Evolutionary conservation across 2,113 vertebrate genomes (phyloP).

Genomic region (Toxotes chatareus): DNA sequence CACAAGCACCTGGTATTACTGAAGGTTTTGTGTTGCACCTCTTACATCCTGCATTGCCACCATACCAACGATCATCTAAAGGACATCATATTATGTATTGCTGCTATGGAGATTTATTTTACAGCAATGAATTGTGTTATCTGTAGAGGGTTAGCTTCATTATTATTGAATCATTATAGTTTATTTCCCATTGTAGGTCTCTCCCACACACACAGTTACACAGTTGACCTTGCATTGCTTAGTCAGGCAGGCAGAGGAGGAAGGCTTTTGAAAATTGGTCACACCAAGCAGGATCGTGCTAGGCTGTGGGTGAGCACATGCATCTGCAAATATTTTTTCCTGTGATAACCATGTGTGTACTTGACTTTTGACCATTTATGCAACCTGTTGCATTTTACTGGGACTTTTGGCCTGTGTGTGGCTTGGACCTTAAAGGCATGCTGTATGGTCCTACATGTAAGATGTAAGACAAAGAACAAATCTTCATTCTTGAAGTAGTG

Average conservation of each 20-base stretch:
- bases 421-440: not conserved
- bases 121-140: slow-evolving; percentile 15
- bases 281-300: not conserved
- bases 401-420: not conserved
- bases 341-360: not conserved
- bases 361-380: slow-evolving; percentile 5
- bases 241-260: slow-evolving; percentile 5
- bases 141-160: slow-evolving; percentile 25
- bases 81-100: slow-evolving; percentile 6
- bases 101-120: slow-evolving; percentile 35
- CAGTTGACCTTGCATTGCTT: slow-evolving; percentile 49
- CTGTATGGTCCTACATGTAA: not conserved
- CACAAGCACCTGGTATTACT: slow-evolving; percentile 10
- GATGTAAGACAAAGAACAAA: not conserved
- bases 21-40: not conserved
- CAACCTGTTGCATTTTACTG: not conserved
- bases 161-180: slow-evolving; percentile 53
- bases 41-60: not conserved
- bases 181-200: slow-evolving; percentile 36
- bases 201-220: slow-evolving; percentile 6
- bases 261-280: not conserved
- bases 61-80: slow-evolving; percentile 6
- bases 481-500: not conserved
- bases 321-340: not conserved
- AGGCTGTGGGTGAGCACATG: not conserved